Percentiles rank a stretch among this genome's conserved stretches.
Evolutionary conservation across 2,113 vertebrate species (phyloP).

Genomic region (Dolichotis patagonum): DNA sequence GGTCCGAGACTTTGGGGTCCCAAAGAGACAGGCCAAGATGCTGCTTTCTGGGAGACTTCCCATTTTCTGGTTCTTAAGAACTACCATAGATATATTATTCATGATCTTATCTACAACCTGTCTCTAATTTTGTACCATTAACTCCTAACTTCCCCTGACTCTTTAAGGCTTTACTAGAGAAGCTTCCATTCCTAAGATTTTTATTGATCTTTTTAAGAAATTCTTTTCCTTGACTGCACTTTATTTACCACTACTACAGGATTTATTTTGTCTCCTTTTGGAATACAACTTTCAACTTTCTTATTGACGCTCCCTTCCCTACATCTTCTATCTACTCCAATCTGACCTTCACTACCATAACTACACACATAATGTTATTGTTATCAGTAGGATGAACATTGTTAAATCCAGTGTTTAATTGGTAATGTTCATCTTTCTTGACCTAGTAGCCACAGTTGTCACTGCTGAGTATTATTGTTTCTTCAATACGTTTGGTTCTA

Average conservation of each 20-base stretch:
- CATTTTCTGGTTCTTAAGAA: background rate
- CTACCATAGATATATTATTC: background rate
- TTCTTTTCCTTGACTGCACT: background rate
- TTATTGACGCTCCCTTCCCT: background rate
- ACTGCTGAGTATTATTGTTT: background rate
- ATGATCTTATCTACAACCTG: background rate
- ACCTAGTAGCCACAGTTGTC: background rate
- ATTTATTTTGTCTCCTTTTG: background rate
- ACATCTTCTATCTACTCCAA: background rate
- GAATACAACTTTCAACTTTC: background rate
- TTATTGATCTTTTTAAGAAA: no score
- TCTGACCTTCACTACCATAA: background rate
- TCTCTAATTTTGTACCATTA: background rate
- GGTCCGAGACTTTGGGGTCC: no score
- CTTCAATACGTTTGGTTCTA: background rate
- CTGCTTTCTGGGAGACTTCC: no score
- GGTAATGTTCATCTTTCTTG: background rate
- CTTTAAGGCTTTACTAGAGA: background rate
- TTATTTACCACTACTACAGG: background rate
- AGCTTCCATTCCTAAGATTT: background rate
- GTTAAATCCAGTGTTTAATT: background rate
- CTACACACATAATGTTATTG: background rate
- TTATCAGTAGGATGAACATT: background rate
- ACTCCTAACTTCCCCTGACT: background rate
- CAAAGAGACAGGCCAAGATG: no score